Evolutionary conservation across 2,113 vertebrate species (phyloP), one percentile per base, ranked within the genome.

Genomic region (Odocoileus hemionus): DNA sequence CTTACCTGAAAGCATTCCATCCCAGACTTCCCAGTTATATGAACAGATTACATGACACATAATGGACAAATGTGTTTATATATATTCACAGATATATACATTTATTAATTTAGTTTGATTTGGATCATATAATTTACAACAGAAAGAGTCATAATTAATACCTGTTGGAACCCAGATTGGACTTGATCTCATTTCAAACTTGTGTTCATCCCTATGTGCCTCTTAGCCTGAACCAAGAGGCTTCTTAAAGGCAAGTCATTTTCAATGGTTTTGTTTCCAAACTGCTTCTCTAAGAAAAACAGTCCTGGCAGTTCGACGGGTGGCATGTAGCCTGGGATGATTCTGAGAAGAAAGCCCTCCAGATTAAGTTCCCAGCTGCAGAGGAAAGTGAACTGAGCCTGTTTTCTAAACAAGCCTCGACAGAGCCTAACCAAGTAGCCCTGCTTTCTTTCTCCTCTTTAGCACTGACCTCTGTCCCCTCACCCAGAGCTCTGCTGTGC

Each of bases 401-500:
- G 83, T 79, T 89, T 91, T 60, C 64, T 74, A 67, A 78, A 70
- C 67, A 83, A 88, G 83, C 91, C 82, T 50, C 17, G 1, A 45
- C 54, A 30, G 21, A 74, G 39, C 83, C 78, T 57, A 7, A 43
- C 33, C 0, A 25, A 50, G 30, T 30, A 55, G 43, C 28, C 47
- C 83, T 45, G 82, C 50, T 93, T 91, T 30, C 30, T 57, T 88
- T 36, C 78, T 87, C 33, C 89, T 96, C 36, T 60, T 87, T 61
- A 55, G 86, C 76, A 23, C 90, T 82, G 86, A 89, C 92, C 96
- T 94, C 76, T 91, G 78, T 86, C 70, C 54, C 89, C 39, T 57
- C 33, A 39, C 64, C 86, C 84, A 43, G 43, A 54, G 17, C 93
- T 89, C 64, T 2, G 0, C 95, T 14, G 2, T 12, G 33, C 39